Evolutionary conservation across 2,888 invertebrate genomes (phyloP).

Genomic region (Ashinkailepas kermadecensis): DNA sequence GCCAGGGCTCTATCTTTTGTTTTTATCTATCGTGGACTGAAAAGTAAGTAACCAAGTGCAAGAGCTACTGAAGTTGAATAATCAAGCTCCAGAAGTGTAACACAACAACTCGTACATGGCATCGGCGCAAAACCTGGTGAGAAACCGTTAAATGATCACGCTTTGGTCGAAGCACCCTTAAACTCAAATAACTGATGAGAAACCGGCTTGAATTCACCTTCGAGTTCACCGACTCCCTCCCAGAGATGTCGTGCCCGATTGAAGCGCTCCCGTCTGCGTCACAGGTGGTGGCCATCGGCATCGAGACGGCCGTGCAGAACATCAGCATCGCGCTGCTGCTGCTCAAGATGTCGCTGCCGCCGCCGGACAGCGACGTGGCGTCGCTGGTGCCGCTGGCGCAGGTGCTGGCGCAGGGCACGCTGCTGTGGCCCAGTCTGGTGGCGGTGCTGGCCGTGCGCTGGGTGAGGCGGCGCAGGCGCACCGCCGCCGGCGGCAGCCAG

Average conservation of each 20-base stretch:
- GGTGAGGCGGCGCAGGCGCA: neutral
- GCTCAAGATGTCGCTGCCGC: slow-evolving; percentile 35
- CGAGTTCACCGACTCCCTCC: no score
- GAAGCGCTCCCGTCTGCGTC: neutral
- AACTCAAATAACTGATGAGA: no score
- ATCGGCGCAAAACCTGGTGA: no score
- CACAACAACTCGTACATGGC: no score
- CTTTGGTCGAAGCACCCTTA: no score
- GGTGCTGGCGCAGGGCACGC: neutral
- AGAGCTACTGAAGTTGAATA: no score
- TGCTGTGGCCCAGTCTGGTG: neutral
- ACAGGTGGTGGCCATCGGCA: slow-evolving; percentile 39
- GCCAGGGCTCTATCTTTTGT: no score
- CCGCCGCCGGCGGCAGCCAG: neutral
- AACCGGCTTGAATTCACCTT: no score
- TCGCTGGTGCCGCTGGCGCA: neutral
- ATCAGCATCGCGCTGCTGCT: slow-evolving; percentile 45
- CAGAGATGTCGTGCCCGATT: neutral
- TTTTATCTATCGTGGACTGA: no score
- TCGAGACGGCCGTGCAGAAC: slow-evolving; percentile 43
- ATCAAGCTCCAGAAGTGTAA: no score
- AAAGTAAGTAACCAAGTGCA: no score
- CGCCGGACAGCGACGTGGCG: slow-evolving; percentile 26
- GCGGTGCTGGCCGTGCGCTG: neutral
- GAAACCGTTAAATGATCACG: no score